Percentiles rank a stretch among this genome's conserved stretches.
Conservation (phyloP, 2,797 vertebrate species). For the Caiman crocodilus region DNA sequence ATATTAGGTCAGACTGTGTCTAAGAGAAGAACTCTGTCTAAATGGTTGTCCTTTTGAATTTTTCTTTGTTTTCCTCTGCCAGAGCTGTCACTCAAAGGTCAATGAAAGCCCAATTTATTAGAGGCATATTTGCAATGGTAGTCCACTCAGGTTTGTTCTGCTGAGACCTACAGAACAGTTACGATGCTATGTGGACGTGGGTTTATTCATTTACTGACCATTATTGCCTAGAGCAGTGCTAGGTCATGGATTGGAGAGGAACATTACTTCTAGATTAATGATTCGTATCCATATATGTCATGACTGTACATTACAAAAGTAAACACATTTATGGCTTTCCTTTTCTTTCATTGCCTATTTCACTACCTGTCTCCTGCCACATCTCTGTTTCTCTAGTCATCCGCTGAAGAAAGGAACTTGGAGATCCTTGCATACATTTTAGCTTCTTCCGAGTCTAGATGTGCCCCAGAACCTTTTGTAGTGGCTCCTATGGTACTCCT, state of each 20-base stretch:
- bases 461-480: background rate
- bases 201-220: background rate
- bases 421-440: background rate
- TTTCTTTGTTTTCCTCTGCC: background rate
- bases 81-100: background rate
- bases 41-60: background rate
- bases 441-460: background rate
- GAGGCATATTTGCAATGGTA: background rate
- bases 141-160: background rate
- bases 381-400: background rate
- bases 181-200: fast-evolving
- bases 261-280: background rate
- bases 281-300: background rate
- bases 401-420: background rate
- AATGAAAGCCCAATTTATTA: background rate
- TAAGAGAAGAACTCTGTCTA: background rate
- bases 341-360: background rate
- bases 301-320: background rate
- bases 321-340: background rate
- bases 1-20: background rate
- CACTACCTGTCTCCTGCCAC: background rate
- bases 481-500: background rate
- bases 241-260: background rate
- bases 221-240: background rate
- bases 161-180: background rate